phyloP scores from a whole-genome alignment of 2,113 vertebrate genomes.

The Parus major region DNA sequence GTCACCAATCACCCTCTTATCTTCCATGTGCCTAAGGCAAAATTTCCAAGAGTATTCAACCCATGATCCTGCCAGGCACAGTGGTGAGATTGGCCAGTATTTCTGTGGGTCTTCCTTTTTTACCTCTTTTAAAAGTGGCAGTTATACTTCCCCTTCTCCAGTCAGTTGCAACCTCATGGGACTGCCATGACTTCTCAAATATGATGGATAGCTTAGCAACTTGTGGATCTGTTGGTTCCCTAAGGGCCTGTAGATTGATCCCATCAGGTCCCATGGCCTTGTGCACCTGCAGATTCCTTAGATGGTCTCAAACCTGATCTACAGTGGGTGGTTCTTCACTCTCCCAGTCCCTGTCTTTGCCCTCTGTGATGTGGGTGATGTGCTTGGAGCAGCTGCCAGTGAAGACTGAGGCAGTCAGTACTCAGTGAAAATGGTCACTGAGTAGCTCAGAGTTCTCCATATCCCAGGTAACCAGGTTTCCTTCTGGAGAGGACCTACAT shows the following conservation, averaged over 20 bases:
- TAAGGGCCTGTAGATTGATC: background rate
- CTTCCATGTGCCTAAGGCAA: background rate
- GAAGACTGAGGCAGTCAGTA: background rate
- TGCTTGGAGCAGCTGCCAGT: background rate
- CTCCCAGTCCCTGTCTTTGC: background rate
- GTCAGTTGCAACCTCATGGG: background rate
- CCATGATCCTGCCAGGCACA: background rate
- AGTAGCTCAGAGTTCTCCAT: background rate
- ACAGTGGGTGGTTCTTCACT: background rate
- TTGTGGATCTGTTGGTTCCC: background rate
- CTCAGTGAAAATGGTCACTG: background rate
- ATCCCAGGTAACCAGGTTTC: background rate
- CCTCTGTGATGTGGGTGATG: background rate
- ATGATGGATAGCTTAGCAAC: background rate
- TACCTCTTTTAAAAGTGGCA: background rate
- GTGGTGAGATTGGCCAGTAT: background rate
- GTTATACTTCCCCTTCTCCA: background rate
- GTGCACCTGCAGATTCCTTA: background rate
- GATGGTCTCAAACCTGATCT: background rate
- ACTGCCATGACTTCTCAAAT: background rate
- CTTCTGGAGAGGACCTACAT: background rate
- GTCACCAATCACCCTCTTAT: background rate
- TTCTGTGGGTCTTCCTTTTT: background rate
- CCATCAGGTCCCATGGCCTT: no score
- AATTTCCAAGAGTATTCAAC: background rate